phyloP scores from a whole-genome alignment of 2,797 vertebrate species.

The Melanotaenia pygmaea region DNA sequence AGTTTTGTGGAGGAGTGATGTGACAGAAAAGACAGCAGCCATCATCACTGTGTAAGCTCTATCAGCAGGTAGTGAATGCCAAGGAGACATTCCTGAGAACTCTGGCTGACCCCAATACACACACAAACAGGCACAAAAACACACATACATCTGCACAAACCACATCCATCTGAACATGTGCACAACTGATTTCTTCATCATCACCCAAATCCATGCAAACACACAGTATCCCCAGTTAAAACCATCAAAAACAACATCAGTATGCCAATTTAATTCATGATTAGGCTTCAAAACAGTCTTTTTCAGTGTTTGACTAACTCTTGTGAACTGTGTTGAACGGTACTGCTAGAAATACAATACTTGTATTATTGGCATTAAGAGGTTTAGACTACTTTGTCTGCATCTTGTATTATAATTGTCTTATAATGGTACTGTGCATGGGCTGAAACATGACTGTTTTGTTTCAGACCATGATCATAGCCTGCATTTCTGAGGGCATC shows the following conservation, averaged over 20 bases:
- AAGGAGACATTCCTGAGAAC: slow-evolving; percentile 42
- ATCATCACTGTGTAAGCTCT: slow-evolving; percentile 38
- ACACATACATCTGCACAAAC: slow-evolving; percentile 30
- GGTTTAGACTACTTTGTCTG: slow-evolving; percentile 10
- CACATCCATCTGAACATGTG: slow-evolving; percentile 29
- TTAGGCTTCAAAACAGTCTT: not conserved
- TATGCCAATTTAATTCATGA: slow-evolving; percentile 10
- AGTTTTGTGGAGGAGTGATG: not conserved
- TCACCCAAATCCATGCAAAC: slow-evolving; percentile 32
- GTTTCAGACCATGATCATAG: slow-evolving; percentile 59
- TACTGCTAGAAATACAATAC: slow-evolving; percentile 7
- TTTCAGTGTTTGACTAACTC: not conserved
- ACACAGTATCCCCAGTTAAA: slow-evolving; percentile 21
- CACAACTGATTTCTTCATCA: slow-evolving; percentile 36
- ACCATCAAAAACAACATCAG: slow-evolving; percentile 6
- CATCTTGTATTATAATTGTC: slow-evolving; percentile 11
- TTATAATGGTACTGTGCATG: not conserved
- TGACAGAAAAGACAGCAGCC: slow-evolving; percentile 34
- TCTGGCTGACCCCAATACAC: slow-evolving; percentile 54
- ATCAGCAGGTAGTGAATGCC: slow-evolving; percentile 37
- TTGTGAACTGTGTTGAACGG: slow-evolving; percentile 1
- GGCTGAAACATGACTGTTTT: slow-evolving; percentile 32
- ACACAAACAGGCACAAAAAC: slow-evolving; percentile 1
- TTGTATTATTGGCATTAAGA: slow-evolving; percentile 11
- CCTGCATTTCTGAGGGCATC: slow-evolving; percentile 40